These are phyloP conservation scores for Zygaena filipendulae DNA, from an alignment of 2,888 invertebrate species.

Conservation along the genomic window DNA sequence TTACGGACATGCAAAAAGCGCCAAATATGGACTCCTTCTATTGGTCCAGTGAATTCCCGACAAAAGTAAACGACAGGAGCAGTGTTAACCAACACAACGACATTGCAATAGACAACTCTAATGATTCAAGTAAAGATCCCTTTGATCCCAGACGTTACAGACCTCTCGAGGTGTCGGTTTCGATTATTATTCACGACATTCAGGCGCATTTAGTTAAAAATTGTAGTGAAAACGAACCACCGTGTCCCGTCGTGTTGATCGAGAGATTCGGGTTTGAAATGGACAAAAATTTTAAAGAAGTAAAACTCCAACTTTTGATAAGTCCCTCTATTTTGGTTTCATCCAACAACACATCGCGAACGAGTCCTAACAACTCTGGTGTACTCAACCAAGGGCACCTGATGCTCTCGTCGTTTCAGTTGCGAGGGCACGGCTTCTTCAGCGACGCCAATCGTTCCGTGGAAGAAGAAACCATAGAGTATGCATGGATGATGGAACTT, in stretches of 20 bases:
- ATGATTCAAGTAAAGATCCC: constrained; percentile 67
- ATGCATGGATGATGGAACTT: constrained; percentile 96
- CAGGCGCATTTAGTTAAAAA: constrained; percentile 95
- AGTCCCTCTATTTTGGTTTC: constrained; percentile 90
- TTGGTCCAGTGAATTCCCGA: constrained; percentile 46
- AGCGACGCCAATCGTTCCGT: constrained; percentile 90
- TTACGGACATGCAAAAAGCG: constrained; percentile 89
- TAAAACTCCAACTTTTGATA: constrained; percentile 87
- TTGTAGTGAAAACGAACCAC: constrained; percentile 89
- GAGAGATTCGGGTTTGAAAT: constrained; percentile 97
- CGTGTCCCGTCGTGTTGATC: constrained; percentile 88
- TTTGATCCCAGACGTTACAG: constrained; percentile 91
- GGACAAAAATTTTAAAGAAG: constrained; percentile 93
- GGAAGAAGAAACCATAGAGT: constrained; percentile 95
- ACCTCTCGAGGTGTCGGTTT: constrained; percentile 91
- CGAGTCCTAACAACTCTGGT: constrained; percentile 55
- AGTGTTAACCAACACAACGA: constrained; percentile 60
- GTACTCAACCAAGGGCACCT: constrained; percentile 84
- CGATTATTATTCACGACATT: constrained; percentile 94
- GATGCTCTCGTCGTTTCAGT: constrained; percentile 85
- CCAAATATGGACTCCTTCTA: constrained; percentile 50
- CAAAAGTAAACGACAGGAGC: constrained; percentile 46
- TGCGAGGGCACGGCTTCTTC: constrained; percentile 96
- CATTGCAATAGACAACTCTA: constrained; percentile 72
- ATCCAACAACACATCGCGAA: constrained; percentile 76